Evolutionary conservation across 2,888 invertebrate genomes (phyloP), one percentile per base, ranked within the genome.

Genomic region (Pollenia labialis): DNA sequence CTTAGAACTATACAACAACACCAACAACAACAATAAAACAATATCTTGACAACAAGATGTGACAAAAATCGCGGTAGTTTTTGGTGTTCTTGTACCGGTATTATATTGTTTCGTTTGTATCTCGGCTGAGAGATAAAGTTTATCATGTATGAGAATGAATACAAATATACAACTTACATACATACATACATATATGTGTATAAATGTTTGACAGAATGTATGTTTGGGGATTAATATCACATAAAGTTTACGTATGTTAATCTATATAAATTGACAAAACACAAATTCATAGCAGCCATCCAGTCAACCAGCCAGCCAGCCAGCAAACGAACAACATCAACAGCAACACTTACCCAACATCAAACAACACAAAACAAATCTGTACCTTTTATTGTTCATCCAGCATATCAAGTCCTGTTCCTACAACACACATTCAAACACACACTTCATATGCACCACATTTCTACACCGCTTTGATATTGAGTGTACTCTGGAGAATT

Each of bases 221-320:
- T 82, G 85, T 75, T 82, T 64, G 52, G 85, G 85, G 77, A 82
- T 82, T 86, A 86, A 86, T 86, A 74, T 79, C 74, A 64, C 85
- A 82, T 86, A 82, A 86, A 71, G 79, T 86, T 79, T 80, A 83
- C 77, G 69, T 79, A 86, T 71, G 76, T 81, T 85, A 85, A 85
- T 85, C 85, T 81, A 71, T 74, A 82, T 82, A 82, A 74, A 71
- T 72, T 46, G 77, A 82, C 77, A 81, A 69, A 81, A 68, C 77
- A 76, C 54, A 23, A 9, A 32, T 32, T 32, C 32, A 32, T 32
- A 1, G 4, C 32, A 7, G 18, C 56, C 42, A 23, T 23, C 23
- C 23, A 23, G 23, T 2, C 23, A 42, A 44, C 42, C 76, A 42
- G 54, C 42, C 76, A 42, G 3, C 10, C 74, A 7, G 44, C 42